Conservation (phyloP, 1,140 invertebrate genomes). For the Helicorthomorpha holstii region DNA sequence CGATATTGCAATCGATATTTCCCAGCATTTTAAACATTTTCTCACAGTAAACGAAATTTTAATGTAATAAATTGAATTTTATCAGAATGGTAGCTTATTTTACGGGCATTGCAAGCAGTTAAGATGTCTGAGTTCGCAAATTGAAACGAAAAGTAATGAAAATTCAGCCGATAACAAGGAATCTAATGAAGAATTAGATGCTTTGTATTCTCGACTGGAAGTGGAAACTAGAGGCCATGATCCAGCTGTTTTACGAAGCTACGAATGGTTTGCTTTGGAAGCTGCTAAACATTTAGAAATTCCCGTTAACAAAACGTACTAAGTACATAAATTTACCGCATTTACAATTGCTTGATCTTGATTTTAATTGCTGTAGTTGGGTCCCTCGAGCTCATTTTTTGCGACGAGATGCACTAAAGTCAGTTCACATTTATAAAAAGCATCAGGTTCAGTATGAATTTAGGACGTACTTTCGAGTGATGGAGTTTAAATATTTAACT, state of each 20-base stretch:
- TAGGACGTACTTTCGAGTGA: constrained; percentile 73
- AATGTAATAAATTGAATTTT: too few relatives aligned
- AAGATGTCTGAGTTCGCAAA: constrained; percentile 30
- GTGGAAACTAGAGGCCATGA: constrained; percentile 76
- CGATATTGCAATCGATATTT: too few relatives aligned
- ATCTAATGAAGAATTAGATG: constrained; percentile 34
- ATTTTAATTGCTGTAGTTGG: constrained; percentile 37
- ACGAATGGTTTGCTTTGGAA: constrained; percentile 59
- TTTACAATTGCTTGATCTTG: constrained; percentile 16
- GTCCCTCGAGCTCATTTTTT: constrained; percentile 51
- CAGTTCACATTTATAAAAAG: constrained; percentile 81
- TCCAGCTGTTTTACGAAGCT: constrained; percentile 68
- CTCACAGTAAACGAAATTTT: too few relatives aligned
- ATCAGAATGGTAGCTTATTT: too few relatives aligned
- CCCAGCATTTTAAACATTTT: too few relatives aligned
- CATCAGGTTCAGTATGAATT: constrained; percentile 91
- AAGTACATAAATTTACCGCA: constrained; percentile 8
- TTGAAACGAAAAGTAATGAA: neutral
- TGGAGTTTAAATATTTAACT: constrained; percentile 53
- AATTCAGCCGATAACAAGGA: neutral
- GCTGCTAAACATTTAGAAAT: constrained; percentile 62
- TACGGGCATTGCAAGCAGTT: too few relatives aligned
- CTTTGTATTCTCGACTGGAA: constrained; percentile 63
- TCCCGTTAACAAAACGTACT: constrained; percentile 50
- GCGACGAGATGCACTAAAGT: constrained; percentile 63